Evolutionary conservation across 2,888 invertebrate species (phyloP).

Genomic region (Leucophenga montana): DNA sequence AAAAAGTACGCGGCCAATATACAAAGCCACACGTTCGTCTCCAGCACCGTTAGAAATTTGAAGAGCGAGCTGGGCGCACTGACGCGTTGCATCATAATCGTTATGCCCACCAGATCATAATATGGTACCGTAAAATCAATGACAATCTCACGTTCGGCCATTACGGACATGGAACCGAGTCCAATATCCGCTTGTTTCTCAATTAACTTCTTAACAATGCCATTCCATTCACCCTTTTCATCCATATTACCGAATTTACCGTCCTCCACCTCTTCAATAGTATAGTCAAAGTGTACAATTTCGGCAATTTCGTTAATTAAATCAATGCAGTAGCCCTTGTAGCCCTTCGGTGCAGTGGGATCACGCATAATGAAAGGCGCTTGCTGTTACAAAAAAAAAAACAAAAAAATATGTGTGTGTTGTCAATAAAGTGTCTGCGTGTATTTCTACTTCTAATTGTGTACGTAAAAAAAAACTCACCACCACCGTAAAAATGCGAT

Average conservation of each 20-base stretch:
- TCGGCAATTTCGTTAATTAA: conserved; percentile 89
- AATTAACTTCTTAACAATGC: conserved; percentile 85
- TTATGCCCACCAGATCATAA: conserved; percentile 97
- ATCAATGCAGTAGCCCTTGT: conserved; percentile 94
- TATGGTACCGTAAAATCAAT: conserved; percentile 99
- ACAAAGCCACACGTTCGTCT: conserved; percentile 97
- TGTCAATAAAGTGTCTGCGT: neutral
- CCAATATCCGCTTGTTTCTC: conserved; percentile 95
- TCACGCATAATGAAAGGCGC: conserved; percentile 87
- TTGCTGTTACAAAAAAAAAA: conserved; percentile 77
- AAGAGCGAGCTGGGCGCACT: conserved; percentile 93
- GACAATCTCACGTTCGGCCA: conserved; percentile 97
- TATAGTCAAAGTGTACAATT: conserved; percentile 91
- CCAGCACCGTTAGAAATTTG: conserved; percentile 96
- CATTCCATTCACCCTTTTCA: conserved; percentile 88
- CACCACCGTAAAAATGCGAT: conserved; percentile 88
- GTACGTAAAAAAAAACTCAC: conserved; percentile 74
- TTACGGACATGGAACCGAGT: conserved; percentile 93
- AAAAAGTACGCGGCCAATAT: conserved; percentile 96
- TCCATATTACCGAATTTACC: conserved; percentile 92
- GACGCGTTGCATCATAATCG: conserved; percentile 94
- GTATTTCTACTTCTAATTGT: neutral
- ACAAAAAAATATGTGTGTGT: neutral
- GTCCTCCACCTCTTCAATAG: conserved; percentile 86
- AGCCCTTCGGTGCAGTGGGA: conserved; percentile 78